Evolutionary conservation across 2,888 invertebrate genomes (phyloP), one percentile per base, ranked within the genome.

Genomic region (Ecliptopera silaceata): DNA sequence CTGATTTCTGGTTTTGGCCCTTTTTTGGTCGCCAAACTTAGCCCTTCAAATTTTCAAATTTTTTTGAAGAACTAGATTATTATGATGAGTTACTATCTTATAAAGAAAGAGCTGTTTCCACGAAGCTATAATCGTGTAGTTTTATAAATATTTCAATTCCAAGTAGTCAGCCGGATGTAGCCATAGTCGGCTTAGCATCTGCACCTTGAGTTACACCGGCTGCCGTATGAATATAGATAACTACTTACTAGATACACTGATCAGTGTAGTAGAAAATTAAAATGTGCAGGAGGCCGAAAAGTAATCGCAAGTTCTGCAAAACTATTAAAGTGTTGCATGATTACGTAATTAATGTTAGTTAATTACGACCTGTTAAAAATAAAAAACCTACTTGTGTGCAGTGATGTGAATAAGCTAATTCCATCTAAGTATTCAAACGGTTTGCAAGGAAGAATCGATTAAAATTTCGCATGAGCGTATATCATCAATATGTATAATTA

Each of bases 131-230:
- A 72, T 79, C 73, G 69, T 80, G 68, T 79, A 82, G 80, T 76
- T 81, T 85, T 88, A 88, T 89, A 88, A 88, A 89, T 88, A 88
- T 85, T 86, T 75, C 76, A 65, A 77, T 90, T 90, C 90, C 81
- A 74, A 86, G 89, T 89, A 90, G 80, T 72, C 69, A 78, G 69
- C 82, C 90, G 89, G 90, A 90, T 87, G 84, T 77, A 65, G 84
- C 84, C 68, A 85, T 87, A 86, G 81, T 84, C 74, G 83, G 81
- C 76, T 86, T 84, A 81, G 81, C 90, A 89, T 88, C 88, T 89
- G 91, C 91, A 89, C 85, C 90, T 89, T 81, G 88, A 84, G 78
- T 90, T 88, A 89, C 88, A 88, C 91, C 80, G 81, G 81, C 84
- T 82, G 84, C 84, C 84, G 82, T 83, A 76, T 86, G 83, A 82